Evolutionary conservation across 2,113 vertebrate genomes (phyloP), one percentile per base, ranked within the genome.

Genomic region (Scortum barcoo): DNA sequence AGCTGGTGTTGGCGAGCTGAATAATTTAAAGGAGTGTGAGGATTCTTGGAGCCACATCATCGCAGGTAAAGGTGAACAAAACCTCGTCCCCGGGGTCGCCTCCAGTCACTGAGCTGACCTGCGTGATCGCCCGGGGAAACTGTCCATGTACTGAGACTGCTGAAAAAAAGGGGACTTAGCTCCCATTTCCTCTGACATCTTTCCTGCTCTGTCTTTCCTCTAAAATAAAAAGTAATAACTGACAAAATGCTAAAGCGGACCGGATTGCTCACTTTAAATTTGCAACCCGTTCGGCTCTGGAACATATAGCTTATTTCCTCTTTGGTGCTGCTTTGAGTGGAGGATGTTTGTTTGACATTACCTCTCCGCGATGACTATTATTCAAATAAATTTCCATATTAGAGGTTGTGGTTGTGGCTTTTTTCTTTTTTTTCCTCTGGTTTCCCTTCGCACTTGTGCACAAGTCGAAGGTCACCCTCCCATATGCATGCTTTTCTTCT

Each of bases 331-430:
- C 42, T 76, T 83, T 81, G 28, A 75, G 20, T 54, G 63, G 80
- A 61, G 56, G 48, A 38, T 80, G 71, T 57, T 80, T 77, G 72
- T 79, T 69, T 67, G 77, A 76, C 71, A 56, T 65, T 17, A 65
- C 24, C 46, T 40, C 65, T 8, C 33, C 30, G 50, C 42, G 53
- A 22, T 75, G 65, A 53, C 67, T 61, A 48, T 36, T 22, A 88
- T 90, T 88, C 69, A 88, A 89, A 92, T 82, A 74, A 0, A 83
- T 88, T 90, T 91, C 42, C 89, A 88, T 84, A 63, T 7, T 66
- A 79, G 86, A 89, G 85, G 71, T 73, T 70, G 66, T 73, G 81
- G 84, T 65, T 67, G 28, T 26, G 46, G 13, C 17, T 56, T 16
- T 13, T 81, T 13, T n/a, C 51, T 10, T 19, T 44, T 16, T 13